Evolutionary conservation across 2,888 invertebrate genomes (phyloP).

Genomic region (Epinotia ramella): DNA sequence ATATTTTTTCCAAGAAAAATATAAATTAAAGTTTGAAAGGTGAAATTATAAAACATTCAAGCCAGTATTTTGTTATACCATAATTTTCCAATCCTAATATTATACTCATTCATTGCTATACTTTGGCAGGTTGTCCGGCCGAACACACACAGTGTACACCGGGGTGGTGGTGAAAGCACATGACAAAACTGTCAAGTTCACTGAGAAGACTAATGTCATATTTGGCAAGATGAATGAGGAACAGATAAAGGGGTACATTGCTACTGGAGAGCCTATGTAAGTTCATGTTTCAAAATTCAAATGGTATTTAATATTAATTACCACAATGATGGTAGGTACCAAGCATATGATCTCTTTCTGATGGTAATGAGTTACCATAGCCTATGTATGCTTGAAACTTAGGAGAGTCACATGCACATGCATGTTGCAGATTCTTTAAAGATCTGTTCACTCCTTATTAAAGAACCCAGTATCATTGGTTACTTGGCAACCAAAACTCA

Average conservation of each 20-base stretch:
- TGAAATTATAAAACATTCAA: too few species aligned
- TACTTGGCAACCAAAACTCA: too few species aligned
- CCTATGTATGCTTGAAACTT: too few species aligned
- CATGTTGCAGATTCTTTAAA: too few species aligned
- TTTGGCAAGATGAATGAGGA: slow-evolving; percentile 90
- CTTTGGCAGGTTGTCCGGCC: slow-evolving; percentile 88
- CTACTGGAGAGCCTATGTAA: slow-evolving; percentile 96
- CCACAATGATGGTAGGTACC: neutral
- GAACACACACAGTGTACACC: slow-evolving; percentile 93
- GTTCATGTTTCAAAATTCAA: slow-evolving; percentile 53
- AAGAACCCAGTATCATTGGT: too few species aligned
- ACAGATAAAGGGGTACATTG: slow-evolving; percentile 93
- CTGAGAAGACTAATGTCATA: slow-evolving; percentile 92
- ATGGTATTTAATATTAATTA: neutral
- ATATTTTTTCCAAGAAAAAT: too few species aligned
- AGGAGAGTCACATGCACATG: too few species aligned
- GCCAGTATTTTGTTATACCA: too few species aligned
- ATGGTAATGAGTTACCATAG: too few species aligned
- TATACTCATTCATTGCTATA: neutral
- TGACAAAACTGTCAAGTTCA: slow-evolving; percentile 87
- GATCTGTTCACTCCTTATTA: too few species aligned
- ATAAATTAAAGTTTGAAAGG: too few species aligned
- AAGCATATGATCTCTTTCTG: neutral
- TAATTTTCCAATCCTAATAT: neutral
- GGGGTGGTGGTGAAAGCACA: slow-evolving; percentile 92